These are phyloP conservation scores for Nycticebus coucang DNA, from an alignment of 2,113 vertebrate species.

Conservation along the genomic window DNA sequence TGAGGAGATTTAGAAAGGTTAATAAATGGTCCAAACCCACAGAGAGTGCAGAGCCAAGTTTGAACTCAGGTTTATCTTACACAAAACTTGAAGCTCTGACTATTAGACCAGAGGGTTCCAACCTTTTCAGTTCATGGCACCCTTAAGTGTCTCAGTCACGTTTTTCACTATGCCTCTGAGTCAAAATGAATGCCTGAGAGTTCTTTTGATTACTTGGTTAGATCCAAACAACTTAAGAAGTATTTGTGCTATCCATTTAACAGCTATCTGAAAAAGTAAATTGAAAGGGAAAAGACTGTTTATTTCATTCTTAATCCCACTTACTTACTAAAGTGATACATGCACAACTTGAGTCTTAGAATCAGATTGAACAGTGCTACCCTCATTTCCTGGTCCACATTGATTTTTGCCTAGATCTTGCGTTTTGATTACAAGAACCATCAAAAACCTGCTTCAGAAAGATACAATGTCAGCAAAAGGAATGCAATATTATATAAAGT, in stretches of 20 bases:
- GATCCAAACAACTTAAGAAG: background rate
- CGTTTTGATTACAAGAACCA: background rate
- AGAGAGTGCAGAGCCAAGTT: background rate
- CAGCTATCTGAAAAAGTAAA: background rate
- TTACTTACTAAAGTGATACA: background rate
- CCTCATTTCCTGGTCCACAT: background rate
- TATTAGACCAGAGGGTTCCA: background rate
- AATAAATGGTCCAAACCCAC: background rate
- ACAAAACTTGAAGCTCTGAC: background rate
- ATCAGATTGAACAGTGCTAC: background rate
- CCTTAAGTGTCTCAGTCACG: background rate
- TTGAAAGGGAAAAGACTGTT: background rate
- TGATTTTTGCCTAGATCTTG: background rate
- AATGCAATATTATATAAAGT: background rate
- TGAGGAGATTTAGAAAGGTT: background rate
- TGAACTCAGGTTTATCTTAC: background rate
- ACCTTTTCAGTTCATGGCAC: background rate
- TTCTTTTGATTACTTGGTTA: background rate
- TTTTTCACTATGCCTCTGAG: background rate
- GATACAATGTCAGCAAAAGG: background rate
- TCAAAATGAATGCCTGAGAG: background rate
- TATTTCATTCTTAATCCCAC: background rate
- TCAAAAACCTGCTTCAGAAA: slow-evolving; percentile 49
- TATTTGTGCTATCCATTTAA: background rate
- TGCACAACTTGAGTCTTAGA: background rate